Evolutionary conservation across 2,888 invertebrate genomes (phyloP), one percentile per base, ranked within the genome.

Genomic region (Eupithecia abbreviata): DNA sequence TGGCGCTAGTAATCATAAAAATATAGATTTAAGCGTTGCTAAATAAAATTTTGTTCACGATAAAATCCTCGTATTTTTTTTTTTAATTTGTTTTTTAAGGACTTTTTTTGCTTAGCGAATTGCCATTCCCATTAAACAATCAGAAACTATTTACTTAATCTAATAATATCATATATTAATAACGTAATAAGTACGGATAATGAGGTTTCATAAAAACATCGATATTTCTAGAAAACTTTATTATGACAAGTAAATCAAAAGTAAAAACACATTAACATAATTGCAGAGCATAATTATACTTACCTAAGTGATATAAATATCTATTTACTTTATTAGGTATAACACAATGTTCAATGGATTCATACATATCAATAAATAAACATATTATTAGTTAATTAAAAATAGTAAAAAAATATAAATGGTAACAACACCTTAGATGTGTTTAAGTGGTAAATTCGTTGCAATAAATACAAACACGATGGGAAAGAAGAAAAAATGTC

Each of bases 181-280:
- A 0, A 30, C 30, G 30, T 30, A 30, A 30, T 30, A 30, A 30
- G 30, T 30, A 30, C 30, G 30, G 30, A 30, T 30, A 30, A 47
- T 47, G 6, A 47, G 58, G 55, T 30, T 62, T 10, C 12, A 62
- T 30, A 30, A 62, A 58, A 62, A 62, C 30, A 62, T 30, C 62
- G 30, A 30, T 62, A 30, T 30, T 62, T 62, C 1, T 62, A 62
- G 10, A 62, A 62, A 62, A 62, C 62, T 62, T 62, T 62, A 62
- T 62, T 30, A 62, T 3, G 30, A 62, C 62, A 30, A 62, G 1
- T 62, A 62, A 58, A 62, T 30, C 62, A 62, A 62, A 62, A 62
- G 18, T 62, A 62, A 30, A 62, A 62, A 62, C 30, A 62, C 62
- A 62, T 62, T 62, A 30, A 62, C 62, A 62, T 62, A 62, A 62